Conservation (phyloP, 2,888 invertebrate genomes). For the Notodonta ziczac region DNA sequence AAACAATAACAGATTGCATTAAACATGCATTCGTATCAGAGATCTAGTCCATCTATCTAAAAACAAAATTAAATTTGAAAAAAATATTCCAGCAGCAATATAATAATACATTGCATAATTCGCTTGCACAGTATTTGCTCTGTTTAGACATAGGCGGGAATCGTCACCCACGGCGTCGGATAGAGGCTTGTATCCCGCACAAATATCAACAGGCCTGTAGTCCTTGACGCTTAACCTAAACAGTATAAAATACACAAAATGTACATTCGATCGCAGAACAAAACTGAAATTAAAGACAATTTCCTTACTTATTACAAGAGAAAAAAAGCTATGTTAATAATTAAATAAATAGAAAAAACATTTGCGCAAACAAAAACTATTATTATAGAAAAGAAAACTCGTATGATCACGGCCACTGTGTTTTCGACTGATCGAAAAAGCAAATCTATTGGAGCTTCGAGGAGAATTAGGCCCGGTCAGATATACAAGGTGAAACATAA, state of each 20-base stretch:
- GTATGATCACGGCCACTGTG: background rate
- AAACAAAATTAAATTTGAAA: background rate
- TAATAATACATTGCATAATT: background rate
- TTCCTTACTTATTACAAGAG: background rate
- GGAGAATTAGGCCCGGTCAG: no score
- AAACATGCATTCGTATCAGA: background rate
- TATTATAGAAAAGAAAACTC: background rate
- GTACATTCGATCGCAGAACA: conserved; percentile 42
- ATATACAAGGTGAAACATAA: no score
- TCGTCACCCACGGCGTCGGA: background rate
- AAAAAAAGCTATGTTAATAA: background rate
- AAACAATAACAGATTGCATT: background rate
- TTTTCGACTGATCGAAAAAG: background rate
- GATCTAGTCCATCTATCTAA: background rate
- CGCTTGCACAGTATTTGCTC: background rate
- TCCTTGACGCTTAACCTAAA: conserved; percentile 43
- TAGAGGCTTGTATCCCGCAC: background rate
- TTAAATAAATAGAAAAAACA: background rate
- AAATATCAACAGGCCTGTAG: conserved; percentile 7
- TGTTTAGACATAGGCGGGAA: background rate
- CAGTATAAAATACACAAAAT: conserved; percentile 56
- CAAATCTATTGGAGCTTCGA: background rate
- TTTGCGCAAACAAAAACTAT: background rate
- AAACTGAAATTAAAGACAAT: background rate
- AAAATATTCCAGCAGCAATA: background rate